Base-by-base conservation (phyloP, 2,888 invertebrate species). In the Caenorhabditis angaria region DNA sequence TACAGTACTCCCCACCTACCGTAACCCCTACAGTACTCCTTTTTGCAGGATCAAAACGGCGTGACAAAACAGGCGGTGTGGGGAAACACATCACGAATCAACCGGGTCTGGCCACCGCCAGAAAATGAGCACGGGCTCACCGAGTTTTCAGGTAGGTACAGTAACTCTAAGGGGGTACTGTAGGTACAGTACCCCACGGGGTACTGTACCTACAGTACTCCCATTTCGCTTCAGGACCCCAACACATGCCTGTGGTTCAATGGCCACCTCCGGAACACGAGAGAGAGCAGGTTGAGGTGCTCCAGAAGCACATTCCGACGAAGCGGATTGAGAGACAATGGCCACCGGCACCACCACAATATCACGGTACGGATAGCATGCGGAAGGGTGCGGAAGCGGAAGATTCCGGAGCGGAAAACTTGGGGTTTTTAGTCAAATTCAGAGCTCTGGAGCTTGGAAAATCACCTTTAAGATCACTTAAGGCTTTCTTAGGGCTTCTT, bases 211-310 rank as follows among this genome's bases (percentile, higher is more conserved):
- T n/a, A n/a, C n/a, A n/a, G n/a, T n/a, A n/a, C n/a, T n/a, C 22
- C 25, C 18, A 29, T 32, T 20, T 64, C 70, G n/a, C n/a, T n/a
- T 24, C 35, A 71, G 74, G 73, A 54, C 75, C 74, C 20, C 80
- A 80, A 50, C 79, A 79, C 68, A 79, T 82, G 80, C 71, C 77
- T 22, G 73, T 72, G 25, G 82, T 85, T 14, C 85, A 86, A 63
- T 85, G 85, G 85, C 85, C 85, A 14, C 85, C 85, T 56, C 77
- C 81, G n/a, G 85, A 85, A 57, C 73, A 77, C 56, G 78, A 81
- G 64, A 73, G 79, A 58, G 79, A 85, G 69, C 76, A 80, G 47
- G 77, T 84, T 32, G 80, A 85, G 61, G 75, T 81, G 61, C 71
- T 82, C 8, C 76, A 77, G 53, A 84, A 80, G 67, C 82, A 85